Base-by-base conservation (phyloP, 1,140 invertebrate species). In the Rhagoletis pomonella region DNA sequence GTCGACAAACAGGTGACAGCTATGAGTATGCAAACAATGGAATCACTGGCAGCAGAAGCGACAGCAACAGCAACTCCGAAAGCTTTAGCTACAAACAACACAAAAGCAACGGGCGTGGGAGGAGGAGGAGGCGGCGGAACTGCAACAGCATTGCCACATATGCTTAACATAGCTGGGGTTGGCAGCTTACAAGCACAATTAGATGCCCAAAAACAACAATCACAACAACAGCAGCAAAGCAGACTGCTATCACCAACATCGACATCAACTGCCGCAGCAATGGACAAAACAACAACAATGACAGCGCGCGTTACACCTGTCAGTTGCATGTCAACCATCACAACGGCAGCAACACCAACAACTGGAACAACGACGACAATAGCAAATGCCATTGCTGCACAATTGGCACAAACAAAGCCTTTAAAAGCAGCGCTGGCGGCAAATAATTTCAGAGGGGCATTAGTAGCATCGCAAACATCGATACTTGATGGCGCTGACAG, bases 321-420 rank as follows among this genome's bases (percentile, higher is more conserved):
- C 73, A 87, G 58, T 87, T 84, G 59, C 69, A 81, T 14, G 73
- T 81, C 73, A 59, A 59, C 65, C 42, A 86, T 65, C 5, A 86
- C 87, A 67, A 59, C 64, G 84, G 39, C 73, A n/a, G n/a, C n/a
- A 7, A 86, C 87, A 69, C 55, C 64, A 81, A 55, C 73, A 47
- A 89, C 90, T 90, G 86, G 90, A 92, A 87, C 81, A 90, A 88
- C 90, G 90, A 42, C 19, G n/a, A 44, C 87, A 86, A 65, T 59
- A 62, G n/a, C 77, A 59, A 29, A 87, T 87, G 62, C 86, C 62
- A 87, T 87, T 39, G 47, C 77, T 89, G 90, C 44, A 59, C 84
- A 67, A 85, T 47, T 89, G 85, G 88, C 86, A 89, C 89, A 85
- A 86, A 88, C 87, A 89, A 91, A 89, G 90, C 90, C 86, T 59